phyloP scores from a whole-genome alignment of 2,888 invertebrate species.

The Parascotia fuliginaria region DNA sequence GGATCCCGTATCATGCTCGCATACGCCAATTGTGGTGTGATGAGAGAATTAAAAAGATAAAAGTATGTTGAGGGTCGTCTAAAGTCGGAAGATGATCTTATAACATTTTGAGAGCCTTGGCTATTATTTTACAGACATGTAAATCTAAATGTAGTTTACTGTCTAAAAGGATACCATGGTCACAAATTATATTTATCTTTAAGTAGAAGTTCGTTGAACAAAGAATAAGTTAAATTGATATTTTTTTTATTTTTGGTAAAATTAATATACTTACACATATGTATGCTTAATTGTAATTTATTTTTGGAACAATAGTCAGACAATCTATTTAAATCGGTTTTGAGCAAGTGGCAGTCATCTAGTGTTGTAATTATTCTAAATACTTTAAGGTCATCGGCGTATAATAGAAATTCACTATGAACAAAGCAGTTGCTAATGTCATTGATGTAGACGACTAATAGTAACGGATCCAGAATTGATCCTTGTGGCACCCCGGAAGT shows the following conservation, averaged over 20 bases:
- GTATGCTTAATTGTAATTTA: conserved; percentile 1
- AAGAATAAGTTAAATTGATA: neutral
- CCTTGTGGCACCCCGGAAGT: no score
- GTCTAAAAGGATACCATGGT: conserved; percentile 1
- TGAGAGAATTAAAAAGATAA: neutral
- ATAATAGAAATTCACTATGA: neutral
- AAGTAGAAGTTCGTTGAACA: neutral
- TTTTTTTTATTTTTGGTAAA: conserved; percentile 4
- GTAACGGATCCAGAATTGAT: no score
- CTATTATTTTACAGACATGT: conserved; percentile 2
- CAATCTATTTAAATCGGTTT: conserved; percentile 3
- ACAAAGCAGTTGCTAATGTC: neutral
- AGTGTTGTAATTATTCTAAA: neutral
- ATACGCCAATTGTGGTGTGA: conserved; percentile 2
- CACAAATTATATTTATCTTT: neutral
- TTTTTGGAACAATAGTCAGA: conserved; percentile 5
- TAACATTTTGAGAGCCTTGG: conserved; percentile 2
- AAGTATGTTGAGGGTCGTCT: neutral
- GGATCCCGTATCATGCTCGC: conserved; percentile 4
- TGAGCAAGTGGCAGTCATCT: neutral
- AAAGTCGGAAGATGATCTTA: neutral
- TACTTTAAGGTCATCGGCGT: conserved; percentile 6
- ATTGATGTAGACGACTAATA: no score
- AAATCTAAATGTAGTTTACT: conserved; percentile 1
- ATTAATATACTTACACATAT: neutral